Conservation (phyloP, 1,140 invertebrate genomes). For the Trialeurodes vaporariorum region DNA sequence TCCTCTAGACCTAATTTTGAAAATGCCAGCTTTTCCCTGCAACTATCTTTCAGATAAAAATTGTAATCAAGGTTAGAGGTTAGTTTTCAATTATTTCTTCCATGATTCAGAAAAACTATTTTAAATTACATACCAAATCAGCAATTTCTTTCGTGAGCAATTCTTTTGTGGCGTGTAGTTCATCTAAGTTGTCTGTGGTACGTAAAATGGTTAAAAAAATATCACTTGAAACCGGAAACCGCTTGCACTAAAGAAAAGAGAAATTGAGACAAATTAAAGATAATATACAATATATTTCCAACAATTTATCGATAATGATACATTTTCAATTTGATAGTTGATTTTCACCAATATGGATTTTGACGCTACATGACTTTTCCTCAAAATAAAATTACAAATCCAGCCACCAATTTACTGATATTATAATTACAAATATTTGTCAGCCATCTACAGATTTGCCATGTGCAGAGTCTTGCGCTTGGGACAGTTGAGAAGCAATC, state of each 20-base stretch:
- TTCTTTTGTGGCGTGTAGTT: constrained; percentile 65
- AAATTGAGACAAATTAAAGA: constrained; percentile 3
- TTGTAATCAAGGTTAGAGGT: constrained; percentile 8
- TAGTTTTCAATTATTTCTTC: neutral
- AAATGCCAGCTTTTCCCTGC: too few species aligned
- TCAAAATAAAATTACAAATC: neutral
- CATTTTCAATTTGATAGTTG: neutral
- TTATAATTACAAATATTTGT: too few species aligned
- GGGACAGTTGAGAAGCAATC: too few species aligned
- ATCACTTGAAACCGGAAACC: constrained; percentile 61
- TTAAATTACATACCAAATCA: constrained; percentile 17
- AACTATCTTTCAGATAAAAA: constrained; percentile 17
- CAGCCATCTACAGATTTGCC: too few species aligned
- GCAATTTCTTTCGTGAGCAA: constrained; percentile 42
- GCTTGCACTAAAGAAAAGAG: constrained; percentile 53
- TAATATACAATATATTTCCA: neutral
- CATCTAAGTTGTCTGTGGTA: constrained; percentile 61
- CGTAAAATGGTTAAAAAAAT: constrained; percentile 69
- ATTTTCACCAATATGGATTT: neutral
- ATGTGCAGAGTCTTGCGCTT: too few species aligned
- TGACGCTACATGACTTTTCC: neutral
- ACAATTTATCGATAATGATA: neutral
- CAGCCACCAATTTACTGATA: too few species aligned
- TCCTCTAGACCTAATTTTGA: too few species aligned
- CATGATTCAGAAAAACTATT: too few species aligned